These are phyloP conservation scores for Globodera rostochiensis DNA, from an alignment of 1,140 invertebrate species.

Conservation along the genomic window DNA sequence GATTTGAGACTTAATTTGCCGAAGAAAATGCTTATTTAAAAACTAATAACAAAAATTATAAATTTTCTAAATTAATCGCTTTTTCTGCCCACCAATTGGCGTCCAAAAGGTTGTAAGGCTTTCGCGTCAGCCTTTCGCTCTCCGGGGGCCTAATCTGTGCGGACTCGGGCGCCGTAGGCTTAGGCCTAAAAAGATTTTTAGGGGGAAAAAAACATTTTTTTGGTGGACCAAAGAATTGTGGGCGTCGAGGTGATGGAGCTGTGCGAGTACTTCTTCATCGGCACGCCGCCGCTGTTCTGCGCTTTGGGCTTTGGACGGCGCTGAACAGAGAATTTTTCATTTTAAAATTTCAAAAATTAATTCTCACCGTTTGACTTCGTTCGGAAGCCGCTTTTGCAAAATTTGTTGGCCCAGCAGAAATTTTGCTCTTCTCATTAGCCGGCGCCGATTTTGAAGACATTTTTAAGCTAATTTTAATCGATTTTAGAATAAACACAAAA, in stretches of 20 bases:
- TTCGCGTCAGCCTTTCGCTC: not conserved
- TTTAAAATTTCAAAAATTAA: not conserved
- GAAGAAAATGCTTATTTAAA: too few species aligned
- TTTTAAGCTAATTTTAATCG: not conserved
- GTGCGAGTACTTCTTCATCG: not conserved
- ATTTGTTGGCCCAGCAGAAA: too few species aligned
- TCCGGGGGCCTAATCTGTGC: not conserved
- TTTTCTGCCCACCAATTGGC: not conserved
- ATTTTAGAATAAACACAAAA: not conserved
- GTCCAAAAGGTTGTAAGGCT: not conserved
- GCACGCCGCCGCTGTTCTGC: not conserved
- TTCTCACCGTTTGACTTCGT: not conserved
- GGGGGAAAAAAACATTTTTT: too few species aligned
- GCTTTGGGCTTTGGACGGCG: not conserved
- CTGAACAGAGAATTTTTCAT: not conserved
- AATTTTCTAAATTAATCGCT: not conserved
- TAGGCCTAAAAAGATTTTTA: too few species aligned
- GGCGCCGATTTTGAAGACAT: not conserved
- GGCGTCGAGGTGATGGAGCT: not conserved
- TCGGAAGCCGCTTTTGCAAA: not conserved
- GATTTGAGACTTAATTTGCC: too few species aligned
- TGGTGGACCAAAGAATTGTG: too few species aligned
- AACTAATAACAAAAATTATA: not conserved
- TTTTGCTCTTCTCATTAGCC: not conserved
- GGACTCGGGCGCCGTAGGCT: too few species aligned